phyloP scores from a whole-genome alignment of 2,113 vertebrate species.

The Labeo catla region DNA sequence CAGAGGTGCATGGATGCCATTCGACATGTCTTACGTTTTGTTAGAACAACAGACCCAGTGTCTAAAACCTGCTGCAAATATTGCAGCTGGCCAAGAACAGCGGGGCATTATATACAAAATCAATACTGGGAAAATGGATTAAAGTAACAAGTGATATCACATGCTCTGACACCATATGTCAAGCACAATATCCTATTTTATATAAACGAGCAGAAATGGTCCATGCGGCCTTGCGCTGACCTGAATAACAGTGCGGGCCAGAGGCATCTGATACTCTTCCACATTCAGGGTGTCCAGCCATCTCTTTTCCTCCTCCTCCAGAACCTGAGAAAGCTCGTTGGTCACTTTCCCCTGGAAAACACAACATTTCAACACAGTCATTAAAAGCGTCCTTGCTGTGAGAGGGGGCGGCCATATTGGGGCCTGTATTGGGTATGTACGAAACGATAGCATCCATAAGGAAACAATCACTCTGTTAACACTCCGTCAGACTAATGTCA shows the following conservation, averaged over 20 bases:
- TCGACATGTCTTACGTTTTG: constrained; percentile 5
- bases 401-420: not conserved
- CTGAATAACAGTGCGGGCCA: constrained; percentile 77
- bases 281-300: constrained; percentile 71
- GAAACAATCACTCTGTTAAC: not conserved
- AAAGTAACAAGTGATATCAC: constrained; percentile 26
- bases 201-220: not conserved
- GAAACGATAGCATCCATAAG: not conserved
- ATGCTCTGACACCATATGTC: not conserved
- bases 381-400: not conserved
- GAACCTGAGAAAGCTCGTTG: constrained; percentile 73
- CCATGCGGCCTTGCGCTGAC: constrained; percentile 57
- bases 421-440: not conserved
- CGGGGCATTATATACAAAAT: constrained; percentile 3
- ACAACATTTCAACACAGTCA: constrained; percentile 19
- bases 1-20: constrained; percentile 15
- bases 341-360: constrained; percentile 71
- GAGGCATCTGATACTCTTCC: constrained; percentile 70
- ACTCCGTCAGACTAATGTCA: not conserved
- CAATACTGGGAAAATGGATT: not conserved
- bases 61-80: constrained; percentile 24
- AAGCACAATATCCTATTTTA: not conserved
- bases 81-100: not conserved
- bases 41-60: constrained; percentile 25
- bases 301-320: constrained; percentile 75